Evolutionary conservation across 2,797 vertebrate species (phyloP), one percentile per base, ranked within the genome.

Genomic region (Chelonia mydas): DNA sequence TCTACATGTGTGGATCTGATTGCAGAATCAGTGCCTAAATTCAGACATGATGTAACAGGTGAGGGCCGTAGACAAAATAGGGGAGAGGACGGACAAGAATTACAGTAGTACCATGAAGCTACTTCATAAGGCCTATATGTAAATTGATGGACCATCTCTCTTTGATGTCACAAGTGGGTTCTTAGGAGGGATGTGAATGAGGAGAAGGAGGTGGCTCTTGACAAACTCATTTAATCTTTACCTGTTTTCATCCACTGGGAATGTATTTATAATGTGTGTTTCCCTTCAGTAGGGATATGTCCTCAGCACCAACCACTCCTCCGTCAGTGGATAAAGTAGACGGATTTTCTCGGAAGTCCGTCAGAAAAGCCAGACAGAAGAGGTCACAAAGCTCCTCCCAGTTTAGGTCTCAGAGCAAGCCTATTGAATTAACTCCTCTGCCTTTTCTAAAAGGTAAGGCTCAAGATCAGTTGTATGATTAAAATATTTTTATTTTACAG

Each of bases 301-400:
- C 99, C 99, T 99, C 99, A 98, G 99, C 99, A 99, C 99, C 99
- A 98, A 99, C 99, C 98, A 99, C 99, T 97, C 99, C 99, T 98
- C 99, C 99, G 98, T 99, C 99, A 99, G 99, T 99, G 99, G 99
- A 99, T 99, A 99, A 99, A 99, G 99, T 99, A 98, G 99, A 99
- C 98, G 99, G 99, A 99, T 99, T 99, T 99, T 99, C 99, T 98
- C 99, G 99, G 98, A 99, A 99, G 99, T 99, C 99, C 99, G 99
- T 99, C 99, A 99, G 99, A 98, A 99, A 99, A 99, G 99, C 99
- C 97, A 99, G 99, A 98, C 99, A 99, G 99, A 99, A 99, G 99
- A 99, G 99, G 98, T 99, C 99, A 82, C 99, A 99, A 98, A 99
- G 99, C 97, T 99, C 99, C 97, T 99, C 99, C 95, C 99, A 99